Conservation (phyloP, 2,888 invertebrate species). For the Cerceris ruficornis region DNA sequence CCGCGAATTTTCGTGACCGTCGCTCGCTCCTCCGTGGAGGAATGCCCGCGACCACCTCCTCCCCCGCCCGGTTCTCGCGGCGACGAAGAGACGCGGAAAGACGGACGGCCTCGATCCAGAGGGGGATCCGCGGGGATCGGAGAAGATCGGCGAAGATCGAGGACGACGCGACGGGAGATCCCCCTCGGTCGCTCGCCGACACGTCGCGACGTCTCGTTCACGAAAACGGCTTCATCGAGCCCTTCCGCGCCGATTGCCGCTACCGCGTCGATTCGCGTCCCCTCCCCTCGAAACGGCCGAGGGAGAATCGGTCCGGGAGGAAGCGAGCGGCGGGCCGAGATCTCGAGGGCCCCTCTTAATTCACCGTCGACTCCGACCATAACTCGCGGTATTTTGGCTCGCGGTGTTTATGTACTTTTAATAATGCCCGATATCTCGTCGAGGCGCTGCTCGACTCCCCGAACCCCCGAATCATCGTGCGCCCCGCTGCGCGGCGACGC, state of each 20-base stretch:
- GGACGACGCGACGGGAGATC: too few species aligned
- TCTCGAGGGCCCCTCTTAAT: conserved; percentile 76
- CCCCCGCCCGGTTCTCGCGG: too few species aligned
- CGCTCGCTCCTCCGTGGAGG: neutral
- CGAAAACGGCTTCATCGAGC: conserved; percentile 74
- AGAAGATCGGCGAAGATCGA: too few species aligned
- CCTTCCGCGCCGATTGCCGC: conserved; percentile 18
- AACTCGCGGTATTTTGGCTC: conserved; percentile 76
- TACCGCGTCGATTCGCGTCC: too few species aligned
- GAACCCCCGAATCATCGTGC: conserved; percentile 41
- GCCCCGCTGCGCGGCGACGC: conserved; percentile 70
- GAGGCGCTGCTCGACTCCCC: conserved; percentile 55
- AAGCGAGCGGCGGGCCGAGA: neutral
- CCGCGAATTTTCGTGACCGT: conserved; percentile 52
- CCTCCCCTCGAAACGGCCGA: too few species aligned
- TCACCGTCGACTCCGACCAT: conserved; percentile 76
- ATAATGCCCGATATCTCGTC: conserved; percentile 79
- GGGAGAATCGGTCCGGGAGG: too few species aligned
- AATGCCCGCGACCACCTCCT: too few species aligned
- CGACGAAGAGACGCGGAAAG: neutral
- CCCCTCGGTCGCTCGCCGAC: too few species aligned
- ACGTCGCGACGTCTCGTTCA: too few species aligned
- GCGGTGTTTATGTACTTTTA: conserved; percentile 81
- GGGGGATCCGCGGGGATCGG: too few species aligned
- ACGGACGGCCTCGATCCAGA: too few species aligned